Conservation (phyloP, 2,797 vertebrate genomes). For the Sciurus carolinensis region DNA sequence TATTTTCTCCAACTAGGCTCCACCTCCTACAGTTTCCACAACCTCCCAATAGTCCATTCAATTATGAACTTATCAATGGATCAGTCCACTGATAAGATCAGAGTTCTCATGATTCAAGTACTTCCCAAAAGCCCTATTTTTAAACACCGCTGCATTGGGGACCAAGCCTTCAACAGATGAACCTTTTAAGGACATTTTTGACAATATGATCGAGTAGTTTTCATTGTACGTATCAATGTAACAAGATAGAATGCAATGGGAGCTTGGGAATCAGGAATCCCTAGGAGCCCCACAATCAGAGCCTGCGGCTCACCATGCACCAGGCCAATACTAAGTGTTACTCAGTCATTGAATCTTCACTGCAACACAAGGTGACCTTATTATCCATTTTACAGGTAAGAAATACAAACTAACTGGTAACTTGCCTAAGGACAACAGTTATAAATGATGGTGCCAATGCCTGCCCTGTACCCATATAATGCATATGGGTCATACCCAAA, state of each 20-base stretch:
- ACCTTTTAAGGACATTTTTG: too few species aligned
- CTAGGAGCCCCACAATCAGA: not conserved
- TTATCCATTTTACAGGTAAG: not conserved
- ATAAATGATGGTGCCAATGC: not conserved
- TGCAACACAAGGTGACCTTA: not conserved
- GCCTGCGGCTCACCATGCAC: accelerated
- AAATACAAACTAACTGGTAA: conserved; percentile 24
- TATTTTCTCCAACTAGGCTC: too few species aligned
- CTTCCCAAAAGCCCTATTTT: too few species aligned
- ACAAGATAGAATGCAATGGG: not conserved
- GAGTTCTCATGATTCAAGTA: too few species aligned
- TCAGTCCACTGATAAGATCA: too few species aligned
- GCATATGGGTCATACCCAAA: too few species aligned
- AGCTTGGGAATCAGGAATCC: not conserved
- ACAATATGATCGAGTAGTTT: not conserved
- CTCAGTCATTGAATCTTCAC: not conserved
- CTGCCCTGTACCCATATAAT: not conserved
- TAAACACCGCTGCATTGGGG: too few species aligned
- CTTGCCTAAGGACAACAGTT: not conserved
- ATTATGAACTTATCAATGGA: too few species aligned
- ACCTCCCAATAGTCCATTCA: too few species aligned
- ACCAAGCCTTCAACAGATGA: too few species aligned
- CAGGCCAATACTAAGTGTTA: not conserved
- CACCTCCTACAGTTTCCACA: too few species aligned
- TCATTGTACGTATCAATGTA: not conserved